Evolutionary conservation across 2,797 vertebrate species (phyloP).

Genomic region (Malurus leucopterus): DNA sequence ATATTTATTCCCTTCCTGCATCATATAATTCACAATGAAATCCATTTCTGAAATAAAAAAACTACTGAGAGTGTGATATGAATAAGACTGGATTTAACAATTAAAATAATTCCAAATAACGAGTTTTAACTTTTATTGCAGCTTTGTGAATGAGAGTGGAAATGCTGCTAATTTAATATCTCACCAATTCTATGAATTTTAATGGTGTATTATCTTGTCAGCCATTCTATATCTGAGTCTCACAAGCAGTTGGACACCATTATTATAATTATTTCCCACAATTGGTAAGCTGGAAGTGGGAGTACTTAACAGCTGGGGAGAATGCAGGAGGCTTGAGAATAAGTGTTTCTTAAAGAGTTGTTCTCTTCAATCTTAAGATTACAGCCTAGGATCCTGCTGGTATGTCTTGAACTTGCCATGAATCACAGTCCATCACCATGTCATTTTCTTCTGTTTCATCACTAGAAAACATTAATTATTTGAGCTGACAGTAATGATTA

Average conservation of each 20-base stretch:
- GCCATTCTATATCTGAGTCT: neutral
- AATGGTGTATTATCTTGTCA: neutral
- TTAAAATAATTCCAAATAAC: neutral
- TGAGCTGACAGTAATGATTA: neutral
- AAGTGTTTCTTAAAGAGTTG: neutral
- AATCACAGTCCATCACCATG: neutral
- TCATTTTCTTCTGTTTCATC: too few species aligned
- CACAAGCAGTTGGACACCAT: neutral
- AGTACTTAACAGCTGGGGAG: neutral
- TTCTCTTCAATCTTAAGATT: neutral
- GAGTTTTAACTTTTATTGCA: neutral
- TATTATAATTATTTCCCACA: neutral
- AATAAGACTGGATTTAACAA: neutral
- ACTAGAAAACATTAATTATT: neutral
- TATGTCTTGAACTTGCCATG: neutral
- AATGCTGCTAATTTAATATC: neutral
- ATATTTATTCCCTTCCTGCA: neutral
- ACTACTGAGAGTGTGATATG: neutral
- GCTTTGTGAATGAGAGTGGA: neutral
- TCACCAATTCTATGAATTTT: neutral
- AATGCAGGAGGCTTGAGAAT: neutral
- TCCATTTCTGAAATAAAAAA: neutral
- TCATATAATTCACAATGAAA: neutral
- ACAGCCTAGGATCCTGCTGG: neutral
- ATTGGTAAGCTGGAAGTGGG: neutral